These are phyloP conservation scores for Nematostella vectensis DNA, from an alignment of 92 coral and sea anemone species.

Conservation along the genomic window DNA sequence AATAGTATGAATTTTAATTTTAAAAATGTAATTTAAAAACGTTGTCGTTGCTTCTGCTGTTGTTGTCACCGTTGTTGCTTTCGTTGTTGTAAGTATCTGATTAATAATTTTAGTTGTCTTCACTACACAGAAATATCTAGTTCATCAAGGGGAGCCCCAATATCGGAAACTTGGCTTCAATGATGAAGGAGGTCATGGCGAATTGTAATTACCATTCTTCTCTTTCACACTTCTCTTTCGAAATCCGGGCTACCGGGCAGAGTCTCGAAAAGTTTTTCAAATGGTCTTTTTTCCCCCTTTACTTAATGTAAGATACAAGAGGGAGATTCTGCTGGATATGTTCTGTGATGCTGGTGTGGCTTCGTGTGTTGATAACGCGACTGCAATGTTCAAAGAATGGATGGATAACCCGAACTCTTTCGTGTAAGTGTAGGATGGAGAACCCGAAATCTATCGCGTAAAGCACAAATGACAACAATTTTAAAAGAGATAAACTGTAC, in stretches of 20 bases:
- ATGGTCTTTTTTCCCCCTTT: neutral
- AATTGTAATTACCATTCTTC: too few species aligned
- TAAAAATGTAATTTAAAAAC: too few species aligned
- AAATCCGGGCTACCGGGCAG: too few species aligned
- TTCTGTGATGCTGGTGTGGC: constrained; percentile 45
- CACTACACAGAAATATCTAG: constrained; percentile 51
- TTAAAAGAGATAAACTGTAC: too few species aligned
- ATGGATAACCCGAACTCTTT: constrained; percentile 12
- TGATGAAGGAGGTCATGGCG: constrained; percentile 42
- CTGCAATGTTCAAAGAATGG: constrained; percentile 42
- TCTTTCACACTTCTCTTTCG: too few species aligned
- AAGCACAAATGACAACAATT: constrained; percentile 1
- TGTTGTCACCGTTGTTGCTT: too few species aligned
- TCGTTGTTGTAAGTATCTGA: too few species aligned
- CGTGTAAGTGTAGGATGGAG: neutral
- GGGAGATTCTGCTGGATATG: constrained; percentile 17
- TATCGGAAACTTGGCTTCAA: constrained; percentile 46
- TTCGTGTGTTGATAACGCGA: constrained; percentile 42
- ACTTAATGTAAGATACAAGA: constrained; percentile 31
- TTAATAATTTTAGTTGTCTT: too few species aligned
- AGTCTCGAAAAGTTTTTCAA: too few species aligned
- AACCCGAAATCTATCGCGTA: too few species aligned
- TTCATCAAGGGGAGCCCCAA: constrained; percentile 37
- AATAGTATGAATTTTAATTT: too few species aligned
- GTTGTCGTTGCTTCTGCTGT: too few species aligned